phyloP scores from a whole-genome alignment of 2,797 vertebrate species.

The Tapirus indicus region DNA sequence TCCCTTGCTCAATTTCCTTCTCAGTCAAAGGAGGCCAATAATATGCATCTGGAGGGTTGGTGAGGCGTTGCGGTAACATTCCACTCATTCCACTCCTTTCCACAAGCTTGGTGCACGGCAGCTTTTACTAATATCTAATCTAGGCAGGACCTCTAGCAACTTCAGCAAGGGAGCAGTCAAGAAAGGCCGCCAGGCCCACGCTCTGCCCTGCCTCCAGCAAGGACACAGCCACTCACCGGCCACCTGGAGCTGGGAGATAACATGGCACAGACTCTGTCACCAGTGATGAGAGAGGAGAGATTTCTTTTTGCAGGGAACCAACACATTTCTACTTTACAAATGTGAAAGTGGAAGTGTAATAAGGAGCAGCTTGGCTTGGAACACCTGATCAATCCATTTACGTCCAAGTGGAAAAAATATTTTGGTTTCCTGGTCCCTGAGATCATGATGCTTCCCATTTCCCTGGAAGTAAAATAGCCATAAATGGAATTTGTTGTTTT shows the following conservation, averaged over 20 bases:
- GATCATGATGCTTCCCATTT: not conserved
- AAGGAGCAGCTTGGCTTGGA: not conserved
- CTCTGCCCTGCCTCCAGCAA: not conserved
- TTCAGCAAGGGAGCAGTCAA: not conserved
- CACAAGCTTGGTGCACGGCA: rapidly evolving
- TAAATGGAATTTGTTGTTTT: not conserved
- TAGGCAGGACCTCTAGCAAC: not conserved
- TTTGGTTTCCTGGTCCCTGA: not conserved
- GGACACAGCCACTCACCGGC: not conserved
- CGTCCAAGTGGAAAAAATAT: not conserved
- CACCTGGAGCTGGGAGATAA: not conserved
- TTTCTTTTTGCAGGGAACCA: not conserved
- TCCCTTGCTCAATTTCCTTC: not conserved
- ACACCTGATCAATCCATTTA: not conserved
- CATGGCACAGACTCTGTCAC: not conserved
- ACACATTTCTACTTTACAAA: not conserved
- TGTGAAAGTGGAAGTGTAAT: not conserved
- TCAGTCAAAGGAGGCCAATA: not conserved
- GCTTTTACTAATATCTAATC: not conserved
- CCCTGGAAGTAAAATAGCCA: not conserved
- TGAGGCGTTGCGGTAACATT: not conserved
- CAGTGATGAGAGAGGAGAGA: not conserved
- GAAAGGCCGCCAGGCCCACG: not conserved
- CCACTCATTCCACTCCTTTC: not conserved
- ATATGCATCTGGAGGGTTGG: not conserved